Conservation (phyloP, 2,888 invertebrate species). For the Agrotis segetum region DNA sequence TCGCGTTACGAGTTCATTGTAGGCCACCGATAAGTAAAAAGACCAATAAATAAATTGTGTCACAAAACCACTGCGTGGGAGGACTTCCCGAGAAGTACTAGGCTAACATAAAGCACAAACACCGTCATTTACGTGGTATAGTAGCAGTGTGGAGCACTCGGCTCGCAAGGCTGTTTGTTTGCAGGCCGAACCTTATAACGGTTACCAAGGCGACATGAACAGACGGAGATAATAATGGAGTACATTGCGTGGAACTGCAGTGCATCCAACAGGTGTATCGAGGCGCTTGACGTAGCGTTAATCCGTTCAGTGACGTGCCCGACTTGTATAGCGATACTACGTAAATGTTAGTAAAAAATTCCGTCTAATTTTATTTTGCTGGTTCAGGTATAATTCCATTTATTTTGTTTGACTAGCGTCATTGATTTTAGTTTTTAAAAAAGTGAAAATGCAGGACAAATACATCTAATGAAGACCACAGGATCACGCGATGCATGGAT, state of each 20-base stretch:
- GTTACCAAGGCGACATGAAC: constrained; percentile 44
- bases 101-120: constrained; percentile 21
- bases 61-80: constrained; percentile 8
- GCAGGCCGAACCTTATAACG: constrained; percentile 17
- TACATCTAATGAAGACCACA: no score
- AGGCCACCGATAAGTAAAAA: no score
- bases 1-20: no score
- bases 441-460: no score
- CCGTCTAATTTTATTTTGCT: no score
- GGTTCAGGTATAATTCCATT: no score
- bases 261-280: constrained; percentile 58
- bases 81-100: constrained; percentile 14
- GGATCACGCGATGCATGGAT: no score
- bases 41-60: no score
- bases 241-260: constrained; percentile 38
- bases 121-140: background rate
- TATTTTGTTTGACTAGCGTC: no score
- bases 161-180: constrained; percentile 19
- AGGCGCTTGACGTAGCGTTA: constrained; percentile 52
- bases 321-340: constrained; percentile 21
- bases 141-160: background rate
- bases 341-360: constrained; percentile 22
- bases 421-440: no score
- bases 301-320: constrained; percentile 48
- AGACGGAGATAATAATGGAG: constrained; percentile 43